Evolutionary conservation across 2,113 vertebrate genomes (phyloP).

Genomic region (Australoheros scitulus): DNA sequence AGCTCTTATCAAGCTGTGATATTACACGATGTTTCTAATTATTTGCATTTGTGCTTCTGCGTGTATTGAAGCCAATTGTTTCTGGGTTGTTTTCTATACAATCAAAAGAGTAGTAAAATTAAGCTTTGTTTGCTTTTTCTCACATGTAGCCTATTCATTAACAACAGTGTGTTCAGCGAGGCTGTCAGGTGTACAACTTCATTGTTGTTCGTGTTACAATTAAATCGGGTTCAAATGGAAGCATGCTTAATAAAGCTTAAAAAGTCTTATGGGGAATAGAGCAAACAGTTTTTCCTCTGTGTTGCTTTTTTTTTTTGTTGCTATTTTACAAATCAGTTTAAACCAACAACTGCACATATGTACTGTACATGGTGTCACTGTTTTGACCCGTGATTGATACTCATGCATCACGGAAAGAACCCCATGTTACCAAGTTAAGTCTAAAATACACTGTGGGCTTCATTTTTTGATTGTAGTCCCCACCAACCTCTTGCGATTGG

Average conservation of each 20-base stretch:
- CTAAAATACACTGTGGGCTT: slow-evolving; percentile 69
- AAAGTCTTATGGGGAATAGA: not conserved
- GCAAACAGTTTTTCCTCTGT: not conserved
- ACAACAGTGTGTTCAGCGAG: not conserved
- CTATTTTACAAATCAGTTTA: not conserved
- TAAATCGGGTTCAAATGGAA: not conserved
- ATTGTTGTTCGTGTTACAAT: not conserved
- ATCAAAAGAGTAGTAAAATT: not conserved
- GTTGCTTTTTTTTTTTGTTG: not conserved
- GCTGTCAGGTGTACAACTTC: not conserved
- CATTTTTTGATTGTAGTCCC: slow-evolving; percentile 74
- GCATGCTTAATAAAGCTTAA: not conserved
- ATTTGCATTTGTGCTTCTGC: not conserved
- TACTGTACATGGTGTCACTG: slow-evolving; percentile 6
- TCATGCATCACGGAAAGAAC: slow-evolving; percentile 38
- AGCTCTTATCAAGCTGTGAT: not conserved
- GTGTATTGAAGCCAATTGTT: not conserved
- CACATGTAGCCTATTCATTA: not conserved
- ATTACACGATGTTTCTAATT: not conserved
- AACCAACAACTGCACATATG: not conserved
- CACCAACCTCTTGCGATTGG: slow-evolving; percentile 75
- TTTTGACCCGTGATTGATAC: slow-evolving; percentile 29
- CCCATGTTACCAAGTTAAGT: slow-evolving; percentile 49
- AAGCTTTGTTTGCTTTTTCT: slow-evolving; percentile 1
- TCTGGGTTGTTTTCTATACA: not conserved